These are phyloP conservation scores for Melanotaenia boesemani DNA, from an alignment of 2,797 vertebrate genomes.

Conservation along the genomic window DNA sequence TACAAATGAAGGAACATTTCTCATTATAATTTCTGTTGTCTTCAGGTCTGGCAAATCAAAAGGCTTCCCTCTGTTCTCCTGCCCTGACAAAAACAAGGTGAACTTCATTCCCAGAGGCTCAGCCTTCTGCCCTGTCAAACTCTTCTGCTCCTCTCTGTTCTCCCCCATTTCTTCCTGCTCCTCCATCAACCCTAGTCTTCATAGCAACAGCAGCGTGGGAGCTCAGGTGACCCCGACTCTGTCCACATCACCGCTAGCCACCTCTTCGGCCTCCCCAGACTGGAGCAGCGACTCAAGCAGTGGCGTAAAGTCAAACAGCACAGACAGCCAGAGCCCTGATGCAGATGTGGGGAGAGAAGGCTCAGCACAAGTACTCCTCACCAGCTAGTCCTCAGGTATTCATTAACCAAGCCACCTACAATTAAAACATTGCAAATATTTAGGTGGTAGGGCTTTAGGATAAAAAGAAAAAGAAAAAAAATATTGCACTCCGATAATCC, in stretches of 20 bases:
- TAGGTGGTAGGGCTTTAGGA: slow-evolving; percentile 37
- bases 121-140: slow-evolving; percentile 97
- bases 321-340: slow-evolving; percentile 59
- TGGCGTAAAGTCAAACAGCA: slow-evolving; percentile 47
- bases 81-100: slow-evolving; percentile 99
- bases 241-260: slow-evolving; percentile 83
- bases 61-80: slow-evolving; percentile 95
- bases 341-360: slow-evolving; percentile 74
- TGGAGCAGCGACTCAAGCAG: slow-evolving; percentile 46
- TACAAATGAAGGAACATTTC: neutral
- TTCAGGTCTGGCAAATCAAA: slow-evolving; percentile 90
- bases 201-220: slow-evolving; percentile 65
- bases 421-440: slow-evolving; percentile 22
- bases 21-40: slow-evolving; percentile 11
- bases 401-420: slow-evolving; percentile 33
- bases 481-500: slow-evolving; percentile 70
- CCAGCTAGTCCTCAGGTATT: slow-evolving; percentile 77
- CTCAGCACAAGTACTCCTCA: slow-evolving; percentile 68
- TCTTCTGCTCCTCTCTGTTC: slow-evolving; percentile 90
- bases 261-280: slow-evolving; percentile 83
- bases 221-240: slow-evolving; percentile 66
- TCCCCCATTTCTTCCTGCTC: slow-evolving; percentile 73
- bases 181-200: slow-evolving; percentile 57
- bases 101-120: slow-evolving; percentile 97
- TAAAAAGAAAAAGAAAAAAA: slow-evolving; percentile 9